phyloP scores from a whole-genome alignment of 2,797 vertebrate genomes.

The Staurois parvus region DNA sequence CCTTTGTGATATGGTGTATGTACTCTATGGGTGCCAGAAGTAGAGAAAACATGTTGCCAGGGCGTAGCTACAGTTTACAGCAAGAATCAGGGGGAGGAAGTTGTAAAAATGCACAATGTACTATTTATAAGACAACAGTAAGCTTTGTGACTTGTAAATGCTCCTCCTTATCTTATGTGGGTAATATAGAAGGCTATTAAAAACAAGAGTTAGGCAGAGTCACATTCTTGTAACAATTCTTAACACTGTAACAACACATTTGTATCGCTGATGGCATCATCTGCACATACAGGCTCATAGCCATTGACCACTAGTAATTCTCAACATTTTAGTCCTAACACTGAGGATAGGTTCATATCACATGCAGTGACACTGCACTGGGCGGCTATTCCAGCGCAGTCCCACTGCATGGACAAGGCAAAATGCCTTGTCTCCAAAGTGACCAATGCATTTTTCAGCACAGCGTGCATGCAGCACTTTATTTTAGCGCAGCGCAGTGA shows the following conservation, averaged over 20 bases:
- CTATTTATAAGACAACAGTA: background rate
- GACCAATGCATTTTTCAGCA: too few relatives aligned
- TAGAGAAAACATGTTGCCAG: constrained; percentile 1
- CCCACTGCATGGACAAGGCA: too few relatives aligned
- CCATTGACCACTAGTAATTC: background rate
- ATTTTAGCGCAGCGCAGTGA: too few relatives aligned
- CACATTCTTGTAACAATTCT: background rate
- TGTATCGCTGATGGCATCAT: background rate
- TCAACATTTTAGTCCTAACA: background rate
- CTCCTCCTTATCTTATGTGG: background rate
- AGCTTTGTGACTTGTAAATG: background rate
- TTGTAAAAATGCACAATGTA: constrained; percentile 23
- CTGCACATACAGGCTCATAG: background rate
- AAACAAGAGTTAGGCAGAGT: background rate
- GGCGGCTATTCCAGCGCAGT: too few relatives aligned
- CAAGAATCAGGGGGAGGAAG: constrained; percentile 4
- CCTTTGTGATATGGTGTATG: background rate
- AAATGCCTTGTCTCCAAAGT: too few relatives aligned
- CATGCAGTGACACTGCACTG: too few relatives aligned
- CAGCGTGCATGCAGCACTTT: too few relatives aligned
- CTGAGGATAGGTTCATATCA: too few relatives aligned
- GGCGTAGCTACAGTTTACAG: background rate
- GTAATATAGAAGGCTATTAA: background rate
- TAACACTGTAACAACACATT: background rate
- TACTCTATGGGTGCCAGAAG: background rate